Base-by-base conservation (phyloP, 2,888 invertebrate species). In the Willowsia nigromaculata region DNA sequence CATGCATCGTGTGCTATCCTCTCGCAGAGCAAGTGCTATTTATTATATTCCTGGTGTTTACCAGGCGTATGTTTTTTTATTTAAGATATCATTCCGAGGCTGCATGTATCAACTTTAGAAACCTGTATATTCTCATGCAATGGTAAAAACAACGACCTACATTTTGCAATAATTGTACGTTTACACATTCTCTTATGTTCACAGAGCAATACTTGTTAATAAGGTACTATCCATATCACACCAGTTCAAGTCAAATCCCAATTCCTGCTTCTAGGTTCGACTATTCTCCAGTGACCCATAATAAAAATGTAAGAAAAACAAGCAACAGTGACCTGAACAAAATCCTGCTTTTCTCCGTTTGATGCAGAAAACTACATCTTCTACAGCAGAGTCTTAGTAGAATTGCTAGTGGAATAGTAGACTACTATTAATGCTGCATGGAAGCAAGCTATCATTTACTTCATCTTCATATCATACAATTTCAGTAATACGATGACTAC, bases 241-340 rank as follows among this genome's bases (percentile, higher is more conserved):
- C 22, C 56, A 18, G 56, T 11, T 22, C 56, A 18, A 81, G 53
- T 27, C 13, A 56, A 81, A 22, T 81, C 59, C 78, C 78, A 50
- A 40, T 47, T 47, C 50, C 30, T 25, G 50, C 18, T 40, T 22
- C 15, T 40, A 4, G 37, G 2, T 71, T 40, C 71, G 40, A 13
- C 37, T 40, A 78, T 78, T 78, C 78, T 78, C 56, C 78, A 78
- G 78, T 15, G 78, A 53, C 56, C 78, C 30, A 78, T 78, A 78
- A 78, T 25, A 43, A 22, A n/a, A 40, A 18, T 40, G 18, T 40
- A 40, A 25, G 18, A 71, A n/a, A n/a, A 40, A 37, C 40, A 71
- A 18, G 71, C 13, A 68, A 71, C 71, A 27, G 9, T 5, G 18
- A 40, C 40, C 40, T 40, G 13, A 22, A 3, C 18, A 11, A 18